A percentile compares a stretch with the other conserved stretches of the same genome.
Evolutionary conservation across 2,888 invertebrate species (phyloP).

Genomic region (Cheilosia impressa): DNA sequence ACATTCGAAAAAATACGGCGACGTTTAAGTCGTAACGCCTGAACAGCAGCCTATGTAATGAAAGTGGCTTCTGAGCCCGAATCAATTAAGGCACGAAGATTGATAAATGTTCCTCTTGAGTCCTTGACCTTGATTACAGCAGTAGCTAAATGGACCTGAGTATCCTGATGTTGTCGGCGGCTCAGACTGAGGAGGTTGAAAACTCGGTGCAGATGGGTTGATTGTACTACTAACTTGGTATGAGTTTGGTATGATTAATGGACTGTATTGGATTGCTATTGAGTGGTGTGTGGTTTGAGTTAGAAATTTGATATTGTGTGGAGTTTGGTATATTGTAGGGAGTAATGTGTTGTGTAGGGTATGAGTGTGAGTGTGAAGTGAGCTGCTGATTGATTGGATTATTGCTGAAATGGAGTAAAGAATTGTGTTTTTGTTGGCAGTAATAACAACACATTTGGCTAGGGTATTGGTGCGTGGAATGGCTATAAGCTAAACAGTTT

Average conservation of each 20-base stretch:
- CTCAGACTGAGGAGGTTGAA: conserved; percentile 5
- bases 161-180: conserved; percentile 17
- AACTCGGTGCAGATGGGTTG: not conserved
- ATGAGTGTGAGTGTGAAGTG: not conserved
- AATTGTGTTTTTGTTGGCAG: conserved; percentile 19
- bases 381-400: conserved; percentile 2
- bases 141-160: conserved; percentile 17
- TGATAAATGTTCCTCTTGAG: not conserved
- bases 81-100: conserved; percentile 23
- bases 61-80: conserved; percentile 24
- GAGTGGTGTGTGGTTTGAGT: conserved; percentile 9
- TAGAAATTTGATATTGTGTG: conserved; percentile 2
- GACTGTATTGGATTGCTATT: conserved; percentile 17
- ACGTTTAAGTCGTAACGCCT: too few relatives aligned
- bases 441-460: conserved; percentile 10
- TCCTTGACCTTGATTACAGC: conserved; percentile 7
- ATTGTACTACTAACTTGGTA: conserved; percentile 11
- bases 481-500: conserved; percentile 28
- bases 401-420: conserved; percentile 17
- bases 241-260: conserved; percentile 19
- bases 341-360: conserved; percentile 7
- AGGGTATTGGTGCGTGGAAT: conserved; percentile 15
- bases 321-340: not conserved
- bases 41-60: conserved; percentile 10
- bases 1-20: conserved; percentile 22